phyloP scores from a whole-genome alignment of 2,888 invertebrate genomes.

The Netelia fuscicornis region DNA sequence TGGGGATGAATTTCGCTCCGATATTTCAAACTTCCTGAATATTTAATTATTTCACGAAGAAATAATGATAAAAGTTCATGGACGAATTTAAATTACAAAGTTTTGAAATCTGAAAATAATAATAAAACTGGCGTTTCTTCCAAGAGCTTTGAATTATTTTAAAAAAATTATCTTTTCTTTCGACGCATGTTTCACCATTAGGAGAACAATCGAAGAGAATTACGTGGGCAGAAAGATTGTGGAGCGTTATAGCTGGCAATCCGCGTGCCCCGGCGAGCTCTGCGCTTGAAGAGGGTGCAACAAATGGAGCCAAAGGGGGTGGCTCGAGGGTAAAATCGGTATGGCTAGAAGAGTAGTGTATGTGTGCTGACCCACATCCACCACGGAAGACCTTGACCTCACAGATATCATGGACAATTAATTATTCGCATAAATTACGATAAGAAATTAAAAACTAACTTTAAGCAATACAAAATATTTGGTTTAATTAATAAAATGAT shows the following conservation, averaged over 20 bases:
- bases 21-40: too few species aligned
- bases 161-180: too few species aligned
- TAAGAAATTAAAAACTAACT: background rate
- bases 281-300: conserved; percentile 20
- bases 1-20: too few species aligned
- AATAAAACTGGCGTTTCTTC: too few species aligned
- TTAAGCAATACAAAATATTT: background rate
- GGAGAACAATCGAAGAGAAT: background rate
- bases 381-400: conserved; percentile 37
- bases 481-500: background rate
- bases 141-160: too few species aligned
- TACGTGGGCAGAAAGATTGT: background rate
- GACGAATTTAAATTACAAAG: too few species aligned
- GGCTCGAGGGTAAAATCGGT: conserved; percentile 40
- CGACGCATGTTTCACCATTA: too few species aligned
- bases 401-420: background rate
- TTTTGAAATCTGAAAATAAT: too few species aligned
- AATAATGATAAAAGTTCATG: too few species aligned
- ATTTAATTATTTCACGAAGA: too few species aligned
- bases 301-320: conserved; percentile 17
- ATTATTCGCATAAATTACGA: background rate
- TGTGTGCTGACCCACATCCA: conserved; percentile 29
- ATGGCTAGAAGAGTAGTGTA: conserved; percentile 2
- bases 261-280: background rate
- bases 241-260: conserved; percentile 10